A percentile compares a stretch with the other conserved stretches of the same genome.
Evolutionary conservation across 1,140 invertebrate species (phyloP).

Genomic region (Sycophaga agraensis): DNA sequence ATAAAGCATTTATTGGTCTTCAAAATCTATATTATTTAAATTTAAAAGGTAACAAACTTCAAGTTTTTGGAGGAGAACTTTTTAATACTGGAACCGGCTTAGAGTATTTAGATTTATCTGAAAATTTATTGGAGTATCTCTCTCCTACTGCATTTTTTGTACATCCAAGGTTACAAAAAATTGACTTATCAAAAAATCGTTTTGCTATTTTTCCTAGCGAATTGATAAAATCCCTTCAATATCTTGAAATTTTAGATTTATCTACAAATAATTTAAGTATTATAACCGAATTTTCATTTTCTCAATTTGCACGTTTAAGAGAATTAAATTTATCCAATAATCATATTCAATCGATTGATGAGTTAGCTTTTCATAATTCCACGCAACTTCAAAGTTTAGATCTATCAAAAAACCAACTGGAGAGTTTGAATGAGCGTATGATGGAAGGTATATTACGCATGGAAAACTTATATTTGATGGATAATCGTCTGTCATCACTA

Average conservation of each 20-base stretch:
- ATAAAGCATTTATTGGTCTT: conserved; percentile 73
- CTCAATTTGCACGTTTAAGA: conserved; percentile 72
- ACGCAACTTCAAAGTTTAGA: conserved; percentile 81
- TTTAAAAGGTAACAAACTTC: conserved; percentile 73
- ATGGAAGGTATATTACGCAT: conserved; percentile 80
- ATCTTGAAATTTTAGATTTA: conserved; percentile 74
- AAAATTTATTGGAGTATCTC: conserved; percentile 74
- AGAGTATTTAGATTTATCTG: conserved; percentile 71
- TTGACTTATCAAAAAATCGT: conserved; percentile 74
- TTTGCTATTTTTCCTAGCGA: conserved; percentile 82
- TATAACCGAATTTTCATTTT: conserved; percentile 82
- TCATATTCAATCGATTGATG: conserved; percentile 75
- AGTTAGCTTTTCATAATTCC: conserved; percentile 88
- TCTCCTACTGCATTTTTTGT: conserved; percentile 83
- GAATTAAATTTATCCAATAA: conserved; percentile 72
- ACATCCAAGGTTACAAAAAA: conserved; percentile 67
- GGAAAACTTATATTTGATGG: conserved; percentile 71
- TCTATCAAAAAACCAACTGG: conserved; percentile 73
- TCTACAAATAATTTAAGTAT: conserved; percentile 74
- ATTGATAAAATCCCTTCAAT: conserved; percentile 72
- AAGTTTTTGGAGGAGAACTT: conserved; percentile 71
- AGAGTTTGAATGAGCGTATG: conserved; percentile 73
- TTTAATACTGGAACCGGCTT: conserved; percentile 76
- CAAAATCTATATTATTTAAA: conserved; percentile 74
- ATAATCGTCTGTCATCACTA: conserved; percentile 73